phyloP scores from a whole-genome alignment of 1,140 invertebrate genomes.

The Temnothorax curvispinosus region DNA sequence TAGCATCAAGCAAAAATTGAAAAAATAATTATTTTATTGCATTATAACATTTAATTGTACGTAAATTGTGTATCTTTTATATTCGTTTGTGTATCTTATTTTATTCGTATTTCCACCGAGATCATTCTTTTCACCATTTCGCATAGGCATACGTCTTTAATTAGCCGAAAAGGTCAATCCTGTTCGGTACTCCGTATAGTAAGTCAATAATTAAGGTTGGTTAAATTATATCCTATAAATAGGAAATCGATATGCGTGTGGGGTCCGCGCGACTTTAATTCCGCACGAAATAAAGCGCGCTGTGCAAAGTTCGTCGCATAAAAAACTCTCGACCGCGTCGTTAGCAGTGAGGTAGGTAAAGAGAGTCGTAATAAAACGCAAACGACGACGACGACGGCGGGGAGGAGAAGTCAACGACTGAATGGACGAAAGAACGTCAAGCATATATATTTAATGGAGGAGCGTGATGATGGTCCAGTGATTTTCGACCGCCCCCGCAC shows the following conservation, averaged over 20 bases:
- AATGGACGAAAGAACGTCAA: conserved; percentile 12
- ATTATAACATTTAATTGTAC: background rate
- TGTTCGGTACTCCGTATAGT: background rate
- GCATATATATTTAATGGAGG: conserved; percentile 33
- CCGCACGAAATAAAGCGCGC: conserved; percentile 51
- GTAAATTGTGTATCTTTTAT: background rate
- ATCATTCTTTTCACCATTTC: background rate
- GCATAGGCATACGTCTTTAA: background rate
- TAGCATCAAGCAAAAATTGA: background rate
- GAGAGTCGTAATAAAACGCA: conserved; percentile 20
- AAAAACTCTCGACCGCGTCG: background rate
- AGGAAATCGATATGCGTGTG: conserved; percentile 64
- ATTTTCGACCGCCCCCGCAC: conserved; percentile 2
- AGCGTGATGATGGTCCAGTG: conserved; percentile 21
- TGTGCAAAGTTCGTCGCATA: conserved; percentile 7
- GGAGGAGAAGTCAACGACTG: conserved; percentile 9
- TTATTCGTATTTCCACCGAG: background rate
- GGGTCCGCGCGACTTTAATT: conserved; percentile 26
- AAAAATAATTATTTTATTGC: background rate
- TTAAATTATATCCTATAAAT: conserved; percentile 70
- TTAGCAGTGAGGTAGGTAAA: conserved; percentile 22
- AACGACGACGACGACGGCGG: background rate
- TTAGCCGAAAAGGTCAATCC: conserved; percentile 9
- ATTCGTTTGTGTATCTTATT: background rate
- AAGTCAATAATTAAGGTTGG: conserved; percentile 47